A percentile compares a stretch with the other conserved stretches of the same genome.
These are phyloP conservation scores for Anguilla rostrata DNA, from an alignment of 2,113 vertebrate species.

Conservation along the genomic window DNA sequence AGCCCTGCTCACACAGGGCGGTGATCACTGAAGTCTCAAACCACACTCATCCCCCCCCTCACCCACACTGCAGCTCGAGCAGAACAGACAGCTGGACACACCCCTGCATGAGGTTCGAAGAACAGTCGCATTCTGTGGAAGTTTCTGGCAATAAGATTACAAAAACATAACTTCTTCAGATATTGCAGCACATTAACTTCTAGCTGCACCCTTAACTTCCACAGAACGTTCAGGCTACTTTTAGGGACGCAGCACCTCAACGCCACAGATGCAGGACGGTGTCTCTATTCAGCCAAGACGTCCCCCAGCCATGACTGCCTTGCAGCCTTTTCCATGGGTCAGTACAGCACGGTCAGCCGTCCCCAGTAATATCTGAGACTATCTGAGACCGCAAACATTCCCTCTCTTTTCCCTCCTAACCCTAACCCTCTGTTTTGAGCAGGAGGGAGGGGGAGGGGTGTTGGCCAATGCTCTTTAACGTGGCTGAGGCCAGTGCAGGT, in stretches of 20 bases:
- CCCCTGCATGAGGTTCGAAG: slow-evolving; percentile 55
- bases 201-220: background rate
- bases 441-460: background rate
- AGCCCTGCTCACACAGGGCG: slow-evolving; percentile 53
- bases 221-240: background rate
- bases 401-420: too few relatives aligned
- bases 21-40: slow-evolving; percentile 55
- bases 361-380: background rate
- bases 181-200: background rate
- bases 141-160: slow-evolving; percentile 40
- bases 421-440: background rate
- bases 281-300: background rate
- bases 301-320: background rate
- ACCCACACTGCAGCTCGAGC: slow-evolving; percentile 49
- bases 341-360: background rate
- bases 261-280: background rate
- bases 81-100: slow-evolving; percentile 64
- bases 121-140: slow-evolving; percentile 45
- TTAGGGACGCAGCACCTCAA: background rate
- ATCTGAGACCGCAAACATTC: background rate
- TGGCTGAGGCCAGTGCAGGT: slow-evolving; percentile 51
- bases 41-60: slow-evolving; percentile 59
- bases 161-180: slow-evolving; percentile 35
- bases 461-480: slow-evolving; percentile 11
- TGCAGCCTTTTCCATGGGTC: background rate